These are phyloP conservation scores for Stomatorhinus walkeri DNA, from an alignment of 2,797 vertebrate genomes.

Conservation along the genomic window DNA sequence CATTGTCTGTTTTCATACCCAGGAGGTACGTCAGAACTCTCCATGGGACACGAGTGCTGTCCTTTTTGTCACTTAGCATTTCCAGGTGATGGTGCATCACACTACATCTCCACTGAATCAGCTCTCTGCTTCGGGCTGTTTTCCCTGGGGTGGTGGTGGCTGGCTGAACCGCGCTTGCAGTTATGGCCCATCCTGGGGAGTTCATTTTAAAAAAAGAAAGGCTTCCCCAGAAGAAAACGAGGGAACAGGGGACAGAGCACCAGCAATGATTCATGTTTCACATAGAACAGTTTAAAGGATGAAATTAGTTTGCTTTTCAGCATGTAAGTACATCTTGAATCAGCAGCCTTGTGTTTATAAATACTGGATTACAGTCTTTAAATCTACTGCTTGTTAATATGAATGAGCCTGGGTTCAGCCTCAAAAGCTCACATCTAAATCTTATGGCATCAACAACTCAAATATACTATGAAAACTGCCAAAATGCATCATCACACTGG, in stretches of 20 bases:
- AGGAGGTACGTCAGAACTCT: neutral
- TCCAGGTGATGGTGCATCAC: neutral
- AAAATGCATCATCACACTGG: neutral
- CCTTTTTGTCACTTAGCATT: neutral
- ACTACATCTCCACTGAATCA: neutral
- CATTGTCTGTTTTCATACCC: neutral
- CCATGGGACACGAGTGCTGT: neutral
- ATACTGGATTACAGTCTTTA: neutral
- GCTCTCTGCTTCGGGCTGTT: neutral
- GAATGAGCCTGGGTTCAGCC: neutral
- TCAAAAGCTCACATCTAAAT: neutral
- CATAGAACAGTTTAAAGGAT: neutral
- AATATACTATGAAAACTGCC: neutral
- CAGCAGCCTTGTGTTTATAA: neutral
- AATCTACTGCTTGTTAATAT: neutral
- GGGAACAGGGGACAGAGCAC: neutral
- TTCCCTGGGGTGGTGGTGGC: neutral
- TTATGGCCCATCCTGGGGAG: neutral
- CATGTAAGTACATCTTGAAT: neutral
- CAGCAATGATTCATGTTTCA: neutral
- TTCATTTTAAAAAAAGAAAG: neutral
- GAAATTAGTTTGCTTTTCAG: neutral
- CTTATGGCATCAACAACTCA: neutral
- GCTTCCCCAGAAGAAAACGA: neutral
- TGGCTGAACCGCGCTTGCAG: neutral